Evolutionary conservation across 35 echinoderm and acorn worm species (phyloP).

Genomic region (Stichopus chloronotus): DNA sequence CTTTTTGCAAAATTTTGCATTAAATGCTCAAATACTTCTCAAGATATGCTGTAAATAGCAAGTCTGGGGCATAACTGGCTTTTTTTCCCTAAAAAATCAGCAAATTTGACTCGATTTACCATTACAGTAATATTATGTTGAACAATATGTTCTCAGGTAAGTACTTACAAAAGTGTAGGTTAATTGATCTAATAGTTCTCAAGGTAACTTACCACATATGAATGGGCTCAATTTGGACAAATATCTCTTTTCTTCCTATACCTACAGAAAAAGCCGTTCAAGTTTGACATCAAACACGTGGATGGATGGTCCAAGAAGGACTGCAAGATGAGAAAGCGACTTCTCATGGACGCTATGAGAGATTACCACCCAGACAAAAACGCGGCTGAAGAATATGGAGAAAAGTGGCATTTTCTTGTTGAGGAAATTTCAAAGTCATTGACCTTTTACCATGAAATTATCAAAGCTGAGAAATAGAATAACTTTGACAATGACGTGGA

Average conservation of each 20-base stretch:
- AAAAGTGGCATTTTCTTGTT: conserved; percentile 58
- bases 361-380: conserved; percentile 62
- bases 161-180: no score
- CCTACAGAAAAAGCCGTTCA: neutral
- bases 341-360: conserved; percentile 49
- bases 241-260: neutral
- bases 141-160: no score
- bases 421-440: conserved; percentile 48
- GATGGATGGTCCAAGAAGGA: neutral
- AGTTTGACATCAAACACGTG: conserved; percentile 25
- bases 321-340: conserved; percentile 27
- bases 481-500: neutral
- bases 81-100: no score
- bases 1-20: no score
- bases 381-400: conserved; percentile 41
- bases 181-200: no score
- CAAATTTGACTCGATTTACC: no score
- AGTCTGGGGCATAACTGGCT: no score
- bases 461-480: neutral
- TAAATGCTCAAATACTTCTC: no score
- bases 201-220: no score
- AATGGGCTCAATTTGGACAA: no score
- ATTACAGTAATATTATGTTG: no score
- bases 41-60: no score
- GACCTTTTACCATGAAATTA: neutral